phyloP scores from a whole-genome alignment of 2,113 vertebrate species.

The Hepsetus odoe region DNA sequence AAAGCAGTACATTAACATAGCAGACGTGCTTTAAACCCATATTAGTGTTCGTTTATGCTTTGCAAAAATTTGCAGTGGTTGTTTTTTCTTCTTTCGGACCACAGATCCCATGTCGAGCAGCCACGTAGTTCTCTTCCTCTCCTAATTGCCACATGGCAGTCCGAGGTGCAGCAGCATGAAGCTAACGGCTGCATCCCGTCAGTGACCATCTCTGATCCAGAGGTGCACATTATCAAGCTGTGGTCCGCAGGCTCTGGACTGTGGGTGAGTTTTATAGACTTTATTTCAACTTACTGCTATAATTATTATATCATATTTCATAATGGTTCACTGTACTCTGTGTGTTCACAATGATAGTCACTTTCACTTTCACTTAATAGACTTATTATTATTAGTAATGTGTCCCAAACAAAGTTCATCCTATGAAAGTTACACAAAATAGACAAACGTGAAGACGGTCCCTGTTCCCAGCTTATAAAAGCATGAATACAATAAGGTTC shows the following conservation, averaged over 20 bases:
- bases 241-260: constrained; percentile 70
- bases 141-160: constrained; percentile 72
- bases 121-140: constrained; percentile 69
- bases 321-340: neutral
- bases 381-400: neutral
- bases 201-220: constrained; percentile 26
- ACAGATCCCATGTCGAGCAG: constrained; percentile 70
- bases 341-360: no score
- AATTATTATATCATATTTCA: neutral
- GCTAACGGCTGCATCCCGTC: constrained; percentile 64
- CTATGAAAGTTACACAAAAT: neutral
- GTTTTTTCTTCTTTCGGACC: neutral
- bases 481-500: neutral
- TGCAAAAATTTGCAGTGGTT: neutral
- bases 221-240: constrained; percentile 77
- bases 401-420: no score
- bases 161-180: constrained; percentile 72
- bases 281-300: neutral
- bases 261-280: constrained; percentile 61
- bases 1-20: no score
- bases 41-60: no score
- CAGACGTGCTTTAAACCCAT: neutral
- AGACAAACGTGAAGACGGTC: neutral
- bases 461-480: neutral
- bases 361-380: no score